These are phyloP conservation scores for Contarinia nasturtii DNA, from an alignment of 1,140 invertebrate species.

Conservation along the genomic window DNA sequence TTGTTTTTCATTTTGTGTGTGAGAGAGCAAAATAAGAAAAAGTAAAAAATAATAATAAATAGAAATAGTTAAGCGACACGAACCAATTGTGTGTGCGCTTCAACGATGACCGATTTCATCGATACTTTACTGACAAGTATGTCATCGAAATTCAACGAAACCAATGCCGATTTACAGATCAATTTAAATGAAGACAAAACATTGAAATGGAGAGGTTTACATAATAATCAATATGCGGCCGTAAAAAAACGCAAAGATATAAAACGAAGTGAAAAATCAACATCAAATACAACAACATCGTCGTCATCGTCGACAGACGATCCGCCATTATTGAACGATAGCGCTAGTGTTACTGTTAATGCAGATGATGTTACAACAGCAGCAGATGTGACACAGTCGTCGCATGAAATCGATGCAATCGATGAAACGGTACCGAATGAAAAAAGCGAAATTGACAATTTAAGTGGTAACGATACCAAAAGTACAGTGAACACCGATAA, in stretches of 20 bases:
- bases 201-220: slow-evolving; percentile 1
- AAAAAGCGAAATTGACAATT: neutral
- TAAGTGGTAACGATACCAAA: neutral
- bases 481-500: neutral
- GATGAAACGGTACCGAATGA: neutral
- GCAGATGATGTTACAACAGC: neutral
- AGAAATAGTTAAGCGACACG: no score
- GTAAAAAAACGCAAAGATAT: neutral
- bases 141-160: slow-evolving; percentile 1
- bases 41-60: no score
- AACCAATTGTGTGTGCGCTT: neutral
- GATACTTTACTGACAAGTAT: neutral
- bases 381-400: neutral
- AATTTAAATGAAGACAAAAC: slow-evolving; percentile 1
- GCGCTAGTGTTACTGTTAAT: neutral
- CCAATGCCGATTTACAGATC: neutral
- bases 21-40: no score
- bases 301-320: neutral
- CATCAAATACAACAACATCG: neutral
- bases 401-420: neutral
- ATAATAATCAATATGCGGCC: neutral
- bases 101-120: neutral
- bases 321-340: neutral
- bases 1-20: no score
- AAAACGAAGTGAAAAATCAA: no score